A percentile compares a stretch with the other conserved stretches of the same genome.
These are phyloP conservation scores for Cetoscarus ocellatus DNA, from an alignment of 2,797 vertebrate genomes.

Conservation along the genomic window DNA sequence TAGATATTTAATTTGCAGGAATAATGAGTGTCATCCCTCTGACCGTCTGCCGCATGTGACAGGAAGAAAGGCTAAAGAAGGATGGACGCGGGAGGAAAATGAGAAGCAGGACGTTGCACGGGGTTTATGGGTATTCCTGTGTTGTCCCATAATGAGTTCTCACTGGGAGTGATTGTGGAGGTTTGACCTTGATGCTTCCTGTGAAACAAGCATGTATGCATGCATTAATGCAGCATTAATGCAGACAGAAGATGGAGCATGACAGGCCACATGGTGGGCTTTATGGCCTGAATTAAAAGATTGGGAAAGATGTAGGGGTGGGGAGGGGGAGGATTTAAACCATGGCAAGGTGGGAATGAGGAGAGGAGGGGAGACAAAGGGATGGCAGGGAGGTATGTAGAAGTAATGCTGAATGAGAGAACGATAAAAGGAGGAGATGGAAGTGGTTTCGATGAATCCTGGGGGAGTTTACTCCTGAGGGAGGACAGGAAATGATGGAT, in stretches of 20 bases:
- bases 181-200: conserved; percentile 33
- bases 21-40: conserved; percentile 40
- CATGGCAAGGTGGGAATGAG: not conserved
- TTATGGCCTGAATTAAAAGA: conserved; percentile 1
- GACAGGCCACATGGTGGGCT: not conserved
- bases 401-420: too few relatives aligned
- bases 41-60: conserved; percentile 17
- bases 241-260: conserved; percentile 4
- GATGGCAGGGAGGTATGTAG: not conserved
- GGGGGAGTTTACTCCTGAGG: not conserved
- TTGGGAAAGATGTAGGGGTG: not conserved
- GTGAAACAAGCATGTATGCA: conserved; percentile 6
- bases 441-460: too few relatives aligned
- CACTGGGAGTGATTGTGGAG: conserved; percentile 12
- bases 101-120: conserved; percentile 17
- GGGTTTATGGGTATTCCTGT: conserved; percentile 18
- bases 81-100: conserved; percentile 11
- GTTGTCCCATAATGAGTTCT: conserved; percentile 45
- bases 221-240: conserved; percentile 2
- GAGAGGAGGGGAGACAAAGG: not conserved
- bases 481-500: conserved; percentile 11
- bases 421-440: too few relatives aligned
- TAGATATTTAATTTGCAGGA: conserved; percentile 12
- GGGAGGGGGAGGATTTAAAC: not conserved
- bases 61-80: conserved; percentile 7